Conservation (phyloP, 2,888 invertebrate genomes). For the Dexiosoma caninum region DNA sequence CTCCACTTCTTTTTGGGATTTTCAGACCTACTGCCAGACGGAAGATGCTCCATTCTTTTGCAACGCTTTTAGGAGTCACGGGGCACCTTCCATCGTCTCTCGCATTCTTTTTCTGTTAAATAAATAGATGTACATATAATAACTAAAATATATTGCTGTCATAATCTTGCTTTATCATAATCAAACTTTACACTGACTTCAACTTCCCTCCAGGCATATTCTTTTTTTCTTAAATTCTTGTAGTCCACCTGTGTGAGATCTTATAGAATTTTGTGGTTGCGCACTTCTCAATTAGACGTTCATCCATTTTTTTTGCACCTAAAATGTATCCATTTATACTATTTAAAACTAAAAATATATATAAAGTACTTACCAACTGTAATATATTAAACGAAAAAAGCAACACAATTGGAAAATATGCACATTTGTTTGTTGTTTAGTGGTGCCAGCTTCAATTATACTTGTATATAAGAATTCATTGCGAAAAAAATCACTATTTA, state of each 20-base stretch:
- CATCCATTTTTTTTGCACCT: neutral
- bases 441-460: no score
- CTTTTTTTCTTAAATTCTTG: neutral
- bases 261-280: neutral
- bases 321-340: no score
- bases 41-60: constrained; percentile 2
- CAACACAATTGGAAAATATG: no score
- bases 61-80: neutral
- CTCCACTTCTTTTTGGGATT: neutral
- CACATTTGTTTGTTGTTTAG: no score
- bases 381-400: no score
- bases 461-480: no score
- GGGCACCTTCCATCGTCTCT: neutral
- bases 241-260: neutral
- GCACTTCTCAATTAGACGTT: constrained; percentile 4
- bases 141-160: neutral
- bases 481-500: no score
- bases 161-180: neutral
- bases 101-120: neutral
- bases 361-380: no score
- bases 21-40: constrained; percentile 1
- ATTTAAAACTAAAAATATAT: no score
- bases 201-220: no score
- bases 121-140: neutral
- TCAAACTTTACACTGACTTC: neutral